Evolutionary conservation across 2,113 vertebrate genomes (phyloP).

Genomic region (Scytalopus superciliaris): DNA sequence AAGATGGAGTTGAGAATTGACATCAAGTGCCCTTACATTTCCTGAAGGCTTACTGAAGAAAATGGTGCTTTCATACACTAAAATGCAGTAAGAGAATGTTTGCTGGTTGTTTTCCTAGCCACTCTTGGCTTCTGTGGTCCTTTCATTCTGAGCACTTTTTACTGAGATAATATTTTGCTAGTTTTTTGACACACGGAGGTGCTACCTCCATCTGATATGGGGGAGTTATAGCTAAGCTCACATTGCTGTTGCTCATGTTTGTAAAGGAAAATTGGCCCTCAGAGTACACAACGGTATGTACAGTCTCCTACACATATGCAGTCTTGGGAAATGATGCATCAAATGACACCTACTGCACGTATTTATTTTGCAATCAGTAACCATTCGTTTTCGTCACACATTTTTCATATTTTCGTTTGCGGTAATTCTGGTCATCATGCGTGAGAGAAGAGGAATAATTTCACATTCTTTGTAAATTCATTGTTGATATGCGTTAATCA

Average conservation of each 20-base stretch:
- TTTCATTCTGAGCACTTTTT: neutral
- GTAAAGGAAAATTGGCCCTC: neutral
- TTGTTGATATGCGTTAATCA: neutral
- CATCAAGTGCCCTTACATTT: neutral
- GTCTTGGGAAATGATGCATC: neutral
- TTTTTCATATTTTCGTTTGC: neutral
- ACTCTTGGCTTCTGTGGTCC: neutral
- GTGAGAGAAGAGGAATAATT: neutral
- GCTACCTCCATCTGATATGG: neutral
- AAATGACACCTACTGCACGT: neutral
- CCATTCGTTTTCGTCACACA: accelerated
- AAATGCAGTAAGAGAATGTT: neutral
- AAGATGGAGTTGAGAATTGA: neutral
- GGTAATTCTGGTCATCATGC: accelerated
- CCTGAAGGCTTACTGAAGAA: neutral
- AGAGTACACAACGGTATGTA: neutral
- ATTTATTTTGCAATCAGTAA: neutral
- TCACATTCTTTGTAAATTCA: neutral
- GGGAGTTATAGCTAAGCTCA: neutral
- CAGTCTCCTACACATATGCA: neutral
- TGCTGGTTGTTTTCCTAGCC: neutral
- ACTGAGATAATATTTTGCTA: neutral
- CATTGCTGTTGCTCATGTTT: neutral
- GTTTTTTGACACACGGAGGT: neutral
- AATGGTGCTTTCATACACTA: neutral